Evolutionary conservation across 2,888 invertebrate genomes (phyloP).

Genomic region (Oscheius sp.): DNA sequence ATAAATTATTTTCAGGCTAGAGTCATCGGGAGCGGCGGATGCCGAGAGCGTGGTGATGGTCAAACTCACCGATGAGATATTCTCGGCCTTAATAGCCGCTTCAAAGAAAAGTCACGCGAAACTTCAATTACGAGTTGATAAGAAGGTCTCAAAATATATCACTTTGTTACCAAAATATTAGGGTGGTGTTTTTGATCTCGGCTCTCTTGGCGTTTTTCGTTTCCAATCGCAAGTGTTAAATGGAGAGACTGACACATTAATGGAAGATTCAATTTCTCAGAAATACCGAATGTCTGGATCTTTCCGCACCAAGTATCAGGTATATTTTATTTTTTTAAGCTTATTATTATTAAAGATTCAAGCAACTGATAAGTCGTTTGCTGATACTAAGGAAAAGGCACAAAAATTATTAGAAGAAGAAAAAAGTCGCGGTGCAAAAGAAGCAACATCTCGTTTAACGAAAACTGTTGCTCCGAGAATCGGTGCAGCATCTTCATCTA

Average conservation of each 20-base stretch:
- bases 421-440: constrained; percentile 57
- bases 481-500: constrained; percentile 34
- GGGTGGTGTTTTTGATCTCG: constrained; percentile 30
- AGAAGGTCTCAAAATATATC: constrained; percentile 32
- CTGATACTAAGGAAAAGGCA: constrained; percentile 61
- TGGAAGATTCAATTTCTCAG: constrained; percentile 1
- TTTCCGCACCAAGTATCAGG: constrained; percentile 30
- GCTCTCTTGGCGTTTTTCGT: constrained; percentile 16
- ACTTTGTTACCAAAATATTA: constrained; percentile 3
- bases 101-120: constrained; percentile 28
- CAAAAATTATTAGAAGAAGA: constrained; percentile 60
- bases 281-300: constrained; percentile 15
- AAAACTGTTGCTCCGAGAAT: constrained; percentile 32
- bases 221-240: constrained; percentile 24
- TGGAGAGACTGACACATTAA: constrained; percentile 28
- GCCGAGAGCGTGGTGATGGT: constrained; percentile 46
- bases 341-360: constrained; percentile 42
- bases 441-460: constrained; percentile 38
- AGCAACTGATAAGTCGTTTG: constrained; percentile 64
- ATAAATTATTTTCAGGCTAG: constrained; percentile 19
- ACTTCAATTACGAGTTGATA: constrained; percentile 41
- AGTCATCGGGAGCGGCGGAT: constrained; percentile 23
- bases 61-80: constrained; percentile 64
- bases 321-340: neutral
- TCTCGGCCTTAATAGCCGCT: constrained; percentile 47